Base-by-base conservation (phyloP, 2,888 invertebrate genomes). In the Rhabditoides inermis region DNA sequence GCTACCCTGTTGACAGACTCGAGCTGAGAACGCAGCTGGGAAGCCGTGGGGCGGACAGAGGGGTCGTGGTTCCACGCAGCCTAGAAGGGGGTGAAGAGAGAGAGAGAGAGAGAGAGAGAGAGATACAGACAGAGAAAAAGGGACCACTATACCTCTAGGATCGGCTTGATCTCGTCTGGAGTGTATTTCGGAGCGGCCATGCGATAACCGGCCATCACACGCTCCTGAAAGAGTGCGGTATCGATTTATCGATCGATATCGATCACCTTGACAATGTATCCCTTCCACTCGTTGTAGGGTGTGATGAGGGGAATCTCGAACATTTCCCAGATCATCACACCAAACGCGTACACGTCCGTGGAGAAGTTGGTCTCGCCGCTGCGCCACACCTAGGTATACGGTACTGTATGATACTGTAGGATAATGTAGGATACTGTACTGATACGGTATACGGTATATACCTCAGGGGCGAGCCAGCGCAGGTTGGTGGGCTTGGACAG, bases 331-430 rank as follows among this genome's bases (percentile, higher is more conserved):
- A 61, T 60, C 64, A 65, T 61, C 3, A 63, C 58, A 30, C 65
- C 68, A 42, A 69, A 68, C 12, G 70, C 70, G 53, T 66, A 69
- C 45, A 68, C 52, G 52, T 70, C 70, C 10, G 70, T 70, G 52
- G 61, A 60, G 57, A 58, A 63, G 22, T 63, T 62, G 10, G 70
- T 69, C 51, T 69, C 66, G 15, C 65, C 70, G 27, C 57, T 68
- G 26, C 56, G 53, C 70, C 68, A 70, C 5, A 70, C 70, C 56
- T 56, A 10, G 3, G 20, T n/a, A 50, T 22, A 28, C 32, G 18
- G 22, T 15, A n/a, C 3, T 20, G 23, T 10, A 32, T 32, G 27
- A n/a, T n/a, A n/a, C n/a, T n/a, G n/a, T n/a, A n/a, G n/a, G n/a
- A n/a, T n/a, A n/a, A n/a, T n/a, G n/a, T 26, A 3, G 26, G 10